phyloP scores from a whole-genome alignment of 2,797 vertebrate genomes.

The Myotis pilosus region DNA sequence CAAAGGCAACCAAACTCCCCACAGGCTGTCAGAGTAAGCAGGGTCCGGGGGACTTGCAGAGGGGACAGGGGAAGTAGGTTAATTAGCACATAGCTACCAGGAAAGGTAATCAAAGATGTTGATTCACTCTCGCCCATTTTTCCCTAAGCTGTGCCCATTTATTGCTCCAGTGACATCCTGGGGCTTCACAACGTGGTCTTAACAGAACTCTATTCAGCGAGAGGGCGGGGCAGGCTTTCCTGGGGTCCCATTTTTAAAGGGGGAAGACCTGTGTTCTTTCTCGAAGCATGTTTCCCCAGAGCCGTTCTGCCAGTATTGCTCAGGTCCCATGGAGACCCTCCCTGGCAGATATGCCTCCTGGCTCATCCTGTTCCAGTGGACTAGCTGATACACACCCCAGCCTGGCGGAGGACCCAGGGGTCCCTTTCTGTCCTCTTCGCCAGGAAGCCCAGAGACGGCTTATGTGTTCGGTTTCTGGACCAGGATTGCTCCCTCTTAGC shows the following conservation, averaged over 20 bases:
- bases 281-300: not conserved
- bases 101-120: not conserved
- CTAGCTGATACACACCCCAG: not conserved
- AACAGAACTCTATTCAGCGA: not conserved
- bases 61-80: not conserved
- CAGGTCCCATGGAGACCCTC: not conserved
- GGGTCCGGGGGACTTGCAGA: not conserved
- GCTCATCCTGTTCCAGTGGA: not conserved
- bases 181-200: not conserved
- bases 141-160: not conserved
- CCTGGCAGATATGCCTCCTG: accelerated
- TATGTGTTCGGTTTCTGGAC: not conserved
- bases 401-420: not conserved
- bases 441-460: not conserved
- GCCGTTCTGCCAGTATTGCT: not conserved
- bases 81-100: not conserved
- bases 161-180: not conserved
- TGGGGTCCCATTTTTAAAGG: not conserved
- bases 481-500: not conserved
- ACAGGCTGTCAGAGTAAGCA: not conserved
- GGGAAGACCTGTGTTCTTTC: not conserved
- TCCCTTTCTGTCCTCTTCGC: not conserved
- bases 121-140: not conserved
- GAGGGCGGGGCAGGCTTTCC: not conserved
- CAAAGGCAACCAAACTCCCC: not conserved